These are phyloP conservation scores for Toxotes chatareus DNA, from an alignment of 2,113 vertebrate genomes.

Conservation along the genomic window DNA sequence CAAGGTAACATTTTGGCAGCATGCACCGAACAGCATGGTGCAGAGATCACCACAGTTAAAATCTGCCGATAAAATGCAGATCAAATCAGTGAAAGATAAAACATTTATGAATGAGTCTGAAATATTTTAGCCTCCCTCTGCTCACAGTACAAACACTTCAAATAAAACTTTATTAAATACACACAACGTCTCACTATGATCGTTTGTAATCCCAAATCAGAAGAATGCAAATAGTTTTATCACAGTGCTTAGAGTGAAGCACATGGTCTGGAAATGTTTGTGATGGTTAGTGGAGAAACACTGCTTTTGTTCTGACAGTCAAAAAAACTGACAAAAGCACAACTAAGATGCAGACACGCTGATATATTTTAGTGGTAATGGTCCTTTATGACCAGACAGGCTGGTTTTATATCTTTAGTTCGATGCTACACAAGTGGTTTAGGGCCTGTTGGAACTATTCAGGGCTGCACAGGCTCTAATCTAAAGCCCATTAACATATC, in stretches of 20 bases:
- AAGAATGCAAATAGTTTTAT: too few relatives aligned
- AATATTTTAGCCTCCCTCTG: background rate
- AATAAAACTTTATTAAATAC: too few relatives aligned
- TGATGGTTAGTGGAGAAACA: background rate
- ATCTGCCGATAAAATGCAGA: conserved; percentile 14
- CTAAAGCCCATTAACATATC: conserved; percentile 36
- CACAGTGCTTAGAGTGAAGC: background rate
- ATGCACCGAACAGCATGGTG: background rate
- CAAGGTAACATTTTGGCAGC: background rate
- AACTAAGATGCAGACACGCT: background rate
- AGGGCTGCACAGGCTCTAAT: conserved; percentile 17
- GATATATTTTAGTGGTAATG: background rate
- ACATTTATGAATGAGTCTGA: conserved; percentile 4
- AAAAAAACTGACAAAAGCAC: too few relatives aligned
- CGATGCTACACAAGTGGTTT: background rate
- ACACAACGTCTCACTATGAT: too few relatives aligned
- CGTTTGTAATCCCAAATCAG: too few relatives aligned
- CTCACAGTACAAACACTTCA: too few relatives aligned
- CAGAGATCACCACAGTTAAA: conserved; percentile 37
- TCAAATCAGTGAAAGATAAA: background rate
- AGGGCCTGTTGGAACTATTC: background rate
- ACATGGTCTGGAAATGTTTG: too few relatives aligned
- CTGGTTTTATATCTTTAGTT: too few relatives aligned
- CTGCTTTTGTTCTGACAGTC: background rate
- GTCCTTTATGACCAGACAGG: background rate